phyloP scores from a whole-genome alignment of 1,140 invertebrate species.

The Leptinotarsa texana region DNA sequence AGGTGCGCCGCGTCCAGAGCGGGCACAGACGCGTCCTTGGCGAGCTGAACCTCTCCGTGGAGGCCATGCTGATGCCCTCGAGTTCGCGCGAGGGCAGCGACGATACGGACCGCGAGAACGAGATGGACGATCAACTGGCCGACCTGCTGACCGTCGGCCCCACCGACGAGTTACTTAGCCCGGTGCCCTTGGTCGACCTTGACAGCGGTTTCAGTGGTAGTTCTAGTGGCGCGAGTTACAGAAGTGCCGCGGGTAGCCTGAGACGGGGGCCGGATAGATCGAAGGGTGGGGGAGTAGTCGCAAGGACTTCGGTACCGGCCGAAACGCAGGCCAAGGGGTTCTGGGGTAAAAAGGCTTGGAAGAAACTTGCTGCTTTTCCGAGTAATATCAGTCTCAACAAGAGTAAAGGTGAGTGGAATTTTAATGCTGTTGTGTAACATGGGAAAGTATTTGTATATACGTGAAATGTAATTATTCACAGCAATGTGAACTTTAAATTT shows the following conservation, averaged over 20 bases:
- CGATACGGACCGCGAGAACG: constrained; percentile 57
- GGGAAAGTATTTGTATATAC: no score
- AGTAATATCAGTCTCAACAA: constrained; percentile 69
- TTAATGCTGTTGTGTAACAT: no score
- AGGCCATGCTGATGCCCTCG: constrained; percentile 83
- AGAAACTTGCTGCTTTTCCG: constrained; percentile 73
- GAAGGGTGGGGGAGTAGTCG: constrained; percentile 30
- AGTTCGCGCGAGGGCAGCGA: constrained; percentile 52
- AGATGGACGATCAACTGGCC: constrained; percentile 65
- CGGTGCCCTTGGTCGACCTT: constrained; percentile 68
- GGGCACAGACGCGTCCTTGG: constrained; percentile 79
- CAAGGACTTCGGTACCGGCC: constrained; percentile 30
- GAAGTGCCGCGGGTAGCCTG: constrained; percentile 63
- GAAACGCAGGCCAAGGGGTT: constrained; percentile 57
- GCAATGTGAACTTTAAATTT: no score
- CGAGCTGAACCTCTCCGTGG: constrained; percentile 80
- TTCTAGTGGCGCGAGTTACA: constrained; percentile 76
- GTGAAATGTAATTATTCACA: no score
- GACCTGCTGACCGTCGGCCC: constrained; percentile 70
- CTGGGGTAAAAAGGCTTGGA: constrained; percentile 76
- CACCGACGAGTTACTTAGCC: constrained; percentile 72
- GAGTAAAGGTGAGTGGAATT: constrained; percentile 55
- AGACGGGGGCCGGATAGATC: constrained; percentile 47
- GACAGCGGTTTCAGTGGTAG: constrained; percentile 82
- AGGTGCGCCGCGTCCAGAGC: constrained; percentile 76